Evolutionary conservation across 2,888 invertebrate species (phyloP), one percentile per base, ranked within the genome.

Genomic region (Acrobasis repandana): DNA sequence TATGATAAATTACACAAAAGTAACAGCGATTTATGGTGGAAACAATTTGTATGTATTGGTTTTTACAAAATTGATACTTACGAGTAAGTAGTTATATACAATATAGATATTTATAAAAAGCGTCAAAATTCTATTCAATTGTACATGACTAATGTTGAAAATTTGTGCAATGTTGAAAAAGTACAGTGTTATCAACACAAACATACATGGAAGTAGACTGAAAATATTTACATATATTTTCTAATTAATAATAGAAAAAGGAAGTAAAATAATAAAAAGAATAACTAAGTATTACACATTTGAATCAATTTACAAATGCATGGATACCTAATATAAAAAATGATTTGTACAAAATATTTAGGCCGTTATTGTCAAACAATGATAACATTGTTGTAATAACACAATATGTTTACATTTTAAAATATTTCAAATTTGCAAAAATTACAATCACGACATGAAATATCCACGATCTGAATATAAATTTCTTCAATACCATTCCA

Each of bases 1-100:
- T 81, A 80, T 81, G 69, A 77, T 79, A 82, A 82, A 82, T 84
- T 80, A 85, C 82, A 79, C 71, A 80, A 85, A 82, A 82, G 73
- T 80, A 86, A 85, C 82, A 77, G 85, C 80, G 80, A 81, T 80
- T 75, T 73, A 74, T 70, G 67, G 61, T 68, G 72, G 65, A 69
- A 69, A 69, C 68, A 67, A 62, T 65, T 66, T 67, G 64, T 68
- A 66, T 65, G 62, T 68, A 66, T 70, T 64, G 66, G 66, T 64
- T 68, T 73, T 79, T 79, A 81, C 75, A 80, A 83, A 84, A 77
- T 75, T 58, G 67, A 63, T 64, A 75, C 74, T 73, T 74, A 75
- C 62, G 72, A 71, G 65, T 74, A 75, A 69, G 65, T n/a, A n/a
- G n/a, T n/a, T 64, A 75, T 76, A 63, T 76, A 75, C 71, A 74